Conservation (phyloP, 2,888 invertebrate species). For the Phania funesta region DNA sequence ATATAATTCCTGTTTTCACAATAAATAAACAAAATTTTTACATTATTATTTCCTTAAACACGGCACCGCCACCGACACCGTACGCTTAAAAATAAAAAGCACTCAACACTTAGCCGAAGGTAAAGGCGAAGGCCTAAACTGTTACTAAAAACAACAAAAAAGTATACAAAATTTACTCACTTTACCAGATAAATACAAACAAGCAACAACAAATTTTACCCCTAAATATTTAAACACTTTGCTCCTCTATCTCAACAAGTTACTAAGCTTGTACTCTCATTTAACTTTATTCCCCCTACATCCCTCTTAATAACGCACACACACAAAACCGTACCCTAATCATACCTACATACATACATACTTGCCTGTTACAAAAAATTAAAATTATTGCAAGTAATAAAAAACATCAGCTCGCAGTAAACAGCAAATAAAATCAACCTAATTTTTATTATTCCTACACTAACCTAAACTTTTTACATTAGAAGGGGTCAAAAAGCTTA, state of each 20-base stretch:
- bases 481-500: conserved; percentile 62
- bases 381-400: background rate
- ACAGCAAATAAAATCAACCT: conserved; percentile 50
- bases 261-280: conserved; percentile 3
- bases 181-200: conserved; percentile 9
- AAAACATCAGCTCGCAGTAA: conserved; percentile 10
- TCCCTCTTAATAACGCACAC: background rate
- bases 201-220: conserved; percentile 44
- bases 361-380: background rate
- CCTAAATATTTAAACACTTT: conserved; percentile 43
- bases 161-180: conserved; percentile 30
- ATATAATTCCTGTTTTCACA: background rate
- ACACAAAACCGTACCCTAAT: background rate
- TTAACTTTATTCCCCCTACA: conserved; percentile 9
- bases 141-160: conserved; percentile 56
- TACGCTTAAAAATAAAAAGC: conserved; percentile 35
- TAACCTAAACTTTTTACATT: conserved; percentile 59
- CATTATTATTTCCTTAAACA: conserved; percentile 39
- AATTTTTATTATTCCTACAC: conserved; percentile 47
- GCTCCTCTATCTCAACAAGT: conserved; percentile 6
- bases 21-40: background rate
- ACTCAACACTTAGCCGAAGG: conserved; percentile 49
- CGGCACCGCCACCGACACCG: conserved; percentile 37
- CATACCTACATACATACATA: background rate
- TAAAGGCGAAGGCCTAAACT: conserved; percentile 62